Evolutionary conservation across 2,888 invertebrate genomes (phyloP).

Genomic region (Mesorhabditis sp.): DNA sequence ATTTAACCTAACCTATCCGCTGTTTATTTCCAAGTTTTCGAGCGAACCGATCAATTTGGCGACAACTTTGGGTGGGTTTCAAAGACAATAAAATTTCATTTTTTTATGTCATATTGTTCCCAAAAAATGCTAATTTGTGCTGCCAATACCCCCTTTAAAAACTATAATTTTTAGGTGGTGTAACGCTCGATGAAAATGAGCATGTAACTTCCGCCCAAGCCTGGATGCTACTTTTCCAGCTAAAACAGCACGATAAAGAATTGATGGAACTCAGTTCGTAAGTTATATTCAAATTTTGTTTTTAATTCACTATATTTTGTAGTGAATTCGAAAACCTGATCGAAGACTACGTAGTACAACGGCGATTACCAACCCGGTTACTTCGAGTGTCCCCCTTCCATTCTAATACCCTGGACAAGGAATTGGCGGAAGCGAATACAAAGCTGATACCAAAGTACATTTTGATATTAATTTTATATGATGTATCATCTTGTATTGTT

Average conservation of each 20-base stretch:
- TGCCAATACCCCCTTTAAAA: background rate
- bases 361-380: conserved; percentile 21
- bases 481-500: too few species aligned
- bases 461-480: too few species aligned
- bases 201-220: conserved; percentile 31
- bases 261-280: conserved; percentile 22
- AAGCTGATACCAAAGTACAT: conserved; percentile 41
- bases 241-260: conserved; percentile 28
- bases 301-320: conserved; percentile 11
- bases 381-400: conserved; percentile 47
- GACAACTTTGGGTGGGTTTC: conserved; percentile 25
- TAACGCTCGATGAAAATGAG: conserved; percentile 18
- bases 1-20: conserved; percentile 46
- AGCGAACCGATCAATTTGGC: conserved; percentile 48
- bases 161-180: conserved; percentile 22
- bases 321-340: conserved; percentile 39
- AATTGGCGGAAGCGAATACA: conserved; percentile 43
- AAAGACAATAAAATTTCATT: background rate
- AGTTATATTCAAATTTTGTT: conserved; percentile 10
- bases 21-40: conserved; percentile 35
- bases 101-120: too few species aligned
- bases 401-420: conserved; percentile 47
- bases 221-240: conserved; percentile 48
- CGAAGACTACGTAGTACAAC: conserved; percentile 25
- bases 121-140: background rate